These are phyloP conservation scores for Henricia sp. DNA, from an alignment of 53 echinoderm and acorn worm genomes.

Conservation along the genomic window DNA sequence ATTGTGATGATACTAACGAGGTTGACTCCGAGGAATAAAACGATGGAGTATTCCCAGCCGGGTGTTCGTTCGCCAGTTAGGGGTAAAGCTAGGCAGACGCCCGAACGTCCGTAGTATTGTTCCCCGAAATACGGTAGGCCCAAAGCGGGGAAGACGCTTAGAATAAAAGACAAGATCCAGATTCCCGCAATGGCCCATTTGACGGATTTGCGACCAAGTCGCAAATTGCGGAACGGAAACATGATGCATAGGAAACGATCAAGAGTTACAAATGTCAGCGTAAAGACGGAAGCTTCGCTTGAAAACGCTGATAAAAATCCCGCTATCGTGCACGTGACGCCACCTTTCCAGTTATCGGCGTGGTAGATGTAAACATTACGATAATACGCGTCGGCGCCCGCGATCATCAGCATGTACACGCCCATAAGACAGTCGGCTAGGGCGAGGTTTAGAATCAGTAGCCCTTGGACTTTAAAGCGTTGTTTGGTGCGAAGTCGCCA, in stretches of 20 bases:
- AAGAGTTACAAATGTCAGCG: constrained; percentile 80
- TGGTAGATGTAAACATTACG: constrained; percentile 79
- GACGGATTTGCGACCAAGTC: constrained; percentile 65
- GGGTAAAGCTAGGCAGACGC: constrained; percentile 91
- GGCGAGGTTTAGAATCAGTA: constrained; percentile 89
- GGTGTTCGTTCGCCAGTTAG: constrained; percentile 64
- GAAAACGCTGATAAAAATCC: constrained; percentile 86
- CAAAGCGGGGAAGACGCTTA: constrained; percentile 72
- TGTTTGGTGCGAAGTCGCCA: constrained; percentile 66
- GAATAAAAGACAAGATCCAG: constrained; percentile 66
- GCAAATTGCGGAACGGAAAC: constrained; percentile 77
- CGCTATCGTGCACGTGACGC: constrained; percentile 73
- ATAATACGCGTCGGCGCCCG: constrained; percentile 77
- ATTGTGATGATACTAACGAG: constrained; percentile 75
- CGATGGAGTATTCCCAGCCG: constrained; percentile 92
- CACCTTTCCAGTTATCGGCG: constrained; percentile 75
- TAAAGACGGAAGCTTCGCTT: constrained; percentile 89
- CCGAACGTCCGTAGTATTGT: constrained; percentile 85
- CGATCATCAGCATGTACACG: constrained; percentile 94
- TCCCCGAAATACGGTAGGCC: constrained; percentile 77
- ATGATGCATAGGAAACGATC: constrained; percentile 89
- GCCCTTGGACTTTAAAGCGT: constrained; percentile 74
- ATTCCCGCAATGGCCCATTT: constrained; percentile 48
- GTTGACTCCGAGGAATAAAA: constrained; percentile 78
- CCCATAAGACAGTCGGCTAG: constrained; percentile 93